Base-by-base conservation (phyloP, 92 coral and sea anemone species). In the Paragorgia papillata region DNA sequence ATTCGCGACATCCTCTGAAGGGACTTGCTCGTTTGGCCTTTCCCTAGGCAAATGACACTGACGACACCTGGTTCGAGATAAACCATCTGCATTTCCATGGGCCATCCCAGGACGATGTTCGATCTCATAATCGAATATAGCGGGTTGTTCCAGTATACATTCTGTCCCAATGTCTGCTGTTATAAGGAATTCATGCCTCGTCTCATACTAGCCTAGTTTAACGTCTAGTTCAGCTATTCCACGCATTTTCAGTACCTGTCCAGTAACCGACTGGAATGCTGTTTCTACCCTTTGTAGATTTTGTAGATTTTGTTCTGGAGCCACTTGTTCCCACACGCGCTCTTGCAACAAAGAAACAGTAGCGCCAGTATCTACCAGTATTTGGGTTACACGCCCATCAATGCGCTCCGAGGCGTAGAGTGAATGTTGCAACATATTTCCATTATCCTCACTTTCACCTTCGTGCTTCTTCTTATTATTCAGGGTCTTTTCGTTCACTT, bases 301-400 rank as follows among this genome's bases (percentile, higher is more conserved):
- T 12, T 12, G 6, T 37, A 4, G 43, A 4, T 12, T 37, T 12
- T n/a, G n/a, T n/a, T n/a, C 6, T 12, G 43, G 58, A 5, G 21
- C 58, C 20, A 51, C 17, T 17, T 51, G 58, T 7, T 51, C 17
- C 58, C 58, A 51, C 58, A 51, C 58, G 26, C 58, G 58, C 58
- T 51, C 58, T 51, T 51, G 58, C 58, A 51, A 17, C 58, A 51
- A 19, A 3, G 58, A 51, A 51, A 51, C 7, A 51, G 58, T 51
- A 17, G 58, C 58, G 17, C 58, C 58, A 5, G 58, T 51, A 19
- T 51, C 58, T 17, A 51, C 21, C 21, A 51, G 58, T 51, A 51
- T 19, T 51, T 51, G 58, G 17, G 26, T 17, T 5, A 4, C 58
- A 5, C 58, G 26, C 58, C 58, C 58, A 17, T 19, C 58, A 17